These are phyloP conservation scores for Pterocles orientalis DNA, from an alignment of 2,113 vertebrate species.

Conservation along the genomic window DNA sequence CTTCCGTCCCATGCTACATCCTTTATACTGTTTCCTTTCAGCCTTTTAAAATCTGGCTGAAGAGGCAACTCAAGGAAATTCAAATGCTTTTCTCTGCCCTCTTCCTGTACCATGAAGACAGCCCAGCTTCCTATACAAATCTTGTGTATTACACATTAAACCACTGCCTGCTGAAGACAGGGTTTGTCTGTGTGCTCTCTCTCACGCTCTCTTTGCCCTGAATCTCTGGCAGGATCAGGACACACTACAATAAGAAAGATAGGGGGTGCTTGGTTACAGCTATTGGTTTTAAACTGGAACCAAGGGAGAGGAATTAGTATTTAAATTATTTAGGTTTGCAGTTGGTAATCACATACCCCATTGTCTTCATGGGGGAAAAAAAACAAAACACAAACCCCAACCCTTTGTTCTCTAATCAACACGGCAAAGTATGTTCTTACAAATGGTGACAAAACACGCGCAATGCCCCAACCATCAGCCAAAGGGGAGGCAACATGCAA, in stretches of 20 bases:
- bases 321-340: constrained; percentile 44
- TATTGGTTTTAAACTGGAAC: constrained; percentile 10
- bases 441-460: neutral
- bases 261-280: constrained; percentile 38
- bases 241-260: constrained; percentile 11
- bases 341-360: constrained; percentile 38
- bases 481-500: constrained; percentile 7
- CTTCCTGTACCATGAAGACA: constrained; percentile 57
- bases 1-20: neutral
- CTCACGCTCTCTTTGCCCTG: constrained; percentile 55
- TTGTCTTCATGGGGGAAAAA: neutral
- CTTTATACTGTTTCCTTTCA: constrained; percentile 30
- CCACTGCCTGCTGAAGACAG: constrained; percentile 31
- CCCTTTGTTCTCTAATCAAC: constrained; percentile 54
- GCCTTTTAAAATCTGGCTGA: constrained; percentile 25
- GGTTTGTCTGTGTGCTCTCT: constrained; percentile 38
- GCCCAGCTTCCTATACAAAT: constrained; percentile 53
- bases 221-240: constrained; percentile 53
- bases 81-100: constrained; percentile 49
- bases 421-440: constrained; percentile 44
- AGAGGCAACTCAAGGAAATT: constrained; percentile 37
- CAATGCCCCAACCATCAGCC: neutral
- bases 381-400: constrained; percentile 36
- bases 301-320: constrained; percentile 49
- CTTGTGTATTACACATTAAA: constrained; percentile 35